Percentiles rank a stretch among this genome's conserved stretches.
Evolutionary conservation across 2,888 invertebrate species (phyloP).

Genomic region (Agrypnus murinus): DNA sequence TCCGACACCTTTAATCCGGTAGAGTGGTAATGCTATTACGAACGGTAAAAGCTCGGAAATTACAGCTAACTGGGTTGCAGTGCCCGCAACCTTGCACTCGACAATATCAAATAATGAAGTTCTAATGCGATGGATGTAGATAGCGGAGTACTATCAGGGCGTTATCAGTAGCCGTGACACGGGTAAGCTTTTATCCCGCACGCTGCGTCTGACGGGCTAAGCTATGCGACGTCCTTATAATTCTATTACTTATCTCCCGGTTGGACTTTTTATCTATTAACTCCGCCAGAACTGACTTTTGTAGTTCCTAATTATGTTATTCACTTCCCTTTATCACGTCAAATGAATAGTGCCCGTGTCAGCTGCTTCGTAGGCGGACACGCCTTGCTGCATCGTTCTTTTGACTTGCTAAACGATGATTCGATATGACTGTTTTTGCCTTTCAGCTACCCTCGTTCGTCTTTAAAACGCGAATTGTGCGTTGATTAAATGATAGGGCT

Average conservation of each 20-base stretch:
- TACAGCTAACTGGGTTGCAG: slow-evolving; percentile 53
- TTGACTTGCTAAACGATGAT: slow-evolving; percentile 51
- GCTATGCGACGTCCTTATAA: slow-evolving; percentile 66
- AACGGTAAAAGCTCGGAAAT: slow-evolving; percentile 58
- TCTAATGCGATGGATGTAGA: slow-evolving; percentile 56
- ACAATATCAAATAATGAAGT: slow-evolving; percentile 61
- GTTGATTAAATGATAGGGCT: slow-evolving; percentile 49
- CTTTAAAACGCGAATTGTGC: slow-evolving; percentile 44
- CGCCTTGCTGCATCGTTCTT: slow-evolving; percentile 46
- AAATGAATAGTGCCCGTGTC: slow-evolving; percentile 54
- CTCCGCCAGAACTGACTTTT: slow-evolving; percentile 67
- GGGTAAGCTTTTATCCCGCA: slow-evolving; percentile 61
- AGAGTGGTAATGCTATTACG: slow-evolving; percentile 56
- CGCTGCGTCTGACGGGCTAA: slow-evolving; percentile 57
- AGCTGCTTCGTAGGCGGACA: slow-evolving; percentile 52
- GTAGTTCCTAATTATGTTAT: slow-evolving; percentile 68
- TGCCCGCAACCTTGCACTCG: slow-evolving; percentile 47
- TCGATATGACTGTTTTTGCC: slow-evolving; percentile 47
- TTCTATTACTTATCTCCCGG: slow-evolving; percentile 69
- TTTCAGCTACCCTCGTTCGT: slow-evolving; percentile 40
- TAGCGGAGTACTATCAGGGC: slow-evolving; percentile 49
- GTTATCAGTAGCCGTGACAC: slow-evolving; percentile 57
- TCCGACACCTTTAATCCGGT: slow-evolving; percentile 33
- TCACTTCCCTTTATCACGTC: slow-evolving; percentile 60
- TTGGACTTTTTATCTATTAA: slow-evolving; percentile 70